Percentiles rank a stretch among this genome's conserved stretches.
Evolutionary conservation across 2,113 vertebrate species (phyloP).

Genomic region (Orcinus orca): DNA sequence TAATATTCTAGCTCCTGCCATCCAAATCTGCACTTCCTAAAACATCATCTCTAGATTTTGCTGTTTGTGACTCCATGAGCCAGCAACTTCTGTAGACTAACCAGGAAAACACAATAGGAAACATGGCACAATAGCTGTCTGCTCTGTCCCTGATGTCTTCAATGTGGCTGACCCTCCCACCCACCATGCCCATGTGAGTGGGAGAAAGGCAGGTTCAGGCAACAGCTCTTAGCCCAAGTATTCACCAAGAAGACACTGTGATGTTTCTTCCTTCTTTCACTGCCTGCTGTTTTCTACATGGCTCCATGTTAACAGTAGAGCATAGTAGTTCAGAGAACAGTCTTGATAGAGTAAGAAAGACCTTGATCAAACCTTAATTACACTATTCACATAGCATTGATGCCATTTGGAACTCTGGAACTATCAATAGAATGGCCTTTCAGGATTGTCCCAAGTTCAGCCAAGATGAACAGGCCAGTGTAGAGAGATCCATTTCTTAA

Average conservation of each 20-base stretch:
- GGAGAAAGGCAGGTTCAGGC: background rate
- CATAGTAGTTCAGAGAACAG: background rate
- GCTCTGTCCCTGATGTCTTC: background rate
- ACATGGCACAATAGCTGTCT: background rate
- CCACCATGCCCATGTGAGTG: background rate
- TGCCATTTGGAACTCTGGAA: background rate
- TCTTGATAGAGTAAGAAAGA: background rate
- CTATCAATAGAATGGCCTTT: background rate
- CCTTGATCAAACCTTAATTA: background rate
- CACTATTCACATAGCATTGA: too few relatives aligned
- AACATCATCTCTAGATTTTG: background rate
- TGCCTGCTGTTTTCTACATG: background rate
- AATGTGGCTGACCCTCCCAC: too few relatives aligned
- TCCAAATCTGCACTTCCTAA: background rate
- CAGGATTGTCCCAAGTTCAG: background rate
- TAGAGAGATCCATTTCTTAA: background rate
- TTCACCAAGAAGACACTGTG: background rate
- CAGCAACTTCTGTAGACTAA: background rate
- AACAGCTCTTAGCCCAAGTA: background rate
- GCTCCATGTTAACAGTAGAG: background rate
- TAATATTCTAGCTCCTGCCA: background rate
- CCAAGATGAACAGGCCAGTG: background rate
- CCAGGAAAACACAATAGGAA: background rate
- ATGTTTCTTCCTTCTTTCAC: background rate
- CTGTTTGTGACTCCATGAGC: background rate